phyloP scores from a whole-genome alignment of 2,797 vertebrate species.

The Betta splendens region DNA sequence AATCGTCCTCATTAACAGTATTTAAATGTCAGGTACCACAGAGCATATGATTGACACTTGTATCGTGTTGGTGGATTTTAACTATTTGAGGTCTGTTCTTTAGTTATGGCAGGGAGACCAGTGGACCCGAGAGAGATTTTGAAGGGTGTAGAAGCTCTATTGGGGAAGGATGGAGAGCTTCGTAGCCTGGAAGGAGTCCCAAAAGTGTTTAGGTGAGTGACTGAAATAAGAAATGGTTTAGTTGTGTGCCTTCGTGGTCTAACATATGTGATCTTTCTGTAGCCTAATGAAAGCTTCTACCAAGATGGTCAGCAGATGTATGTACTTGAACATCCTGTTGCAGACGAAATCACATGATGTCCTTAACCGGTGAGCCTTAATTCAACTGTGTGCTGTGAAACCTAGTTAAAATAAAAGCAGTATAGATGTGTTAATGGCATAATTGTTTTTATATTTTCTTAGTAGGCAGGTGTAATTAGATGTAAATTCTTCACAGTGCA shows the following conservation, averaged over 20 bases:
- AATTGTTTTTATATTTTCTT: neutral
- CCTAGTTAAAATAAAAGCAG: no score
- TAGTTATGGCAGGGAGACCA: slow-evolving; percentile 90
- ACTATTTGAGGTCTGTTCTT: slow-evolving; percentile 37
- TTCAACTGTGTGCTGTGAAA: neutral
- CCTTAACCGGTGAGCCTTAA: slow-evolving; percentile 84
- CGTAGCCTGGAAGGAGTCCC: slow-evolving; percentile 91
- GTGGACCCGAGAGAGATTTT: slow-evolving; percentile 95
- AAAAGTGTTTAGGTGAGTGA: slow-evolving; percentile 91
- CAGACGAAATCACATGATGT: slow-evolving; percentile 91
- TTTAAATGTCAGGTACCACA: neutral
- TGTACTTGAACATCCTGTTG: slow-evolving; percentile 94
- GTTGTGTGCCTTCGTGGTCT: neutral
- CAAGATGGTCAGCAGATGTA: slow-evolving; percentile 96
- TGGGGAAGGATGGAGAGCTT: slow-evolving; percentile 93
- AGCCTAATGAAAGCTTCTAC: slow-evolving; percentile 95
- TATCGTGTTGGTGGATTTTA: neutral
- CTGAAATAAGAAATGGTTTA: neutral
- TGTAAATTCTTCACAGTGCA: no score
- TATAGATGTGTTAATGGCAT: neutral
- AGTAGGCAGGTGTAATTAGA: neutral
- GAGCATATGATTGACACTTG: neutral
- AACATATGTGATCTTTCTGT: slow-evolving; percentile 1
- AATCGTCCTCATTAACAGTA: neutral
- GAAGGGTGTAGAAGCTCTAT: slow-evolving; percentile 90